Evolutionary conservation across 2,797 vertebrate genomes (phyloP), one percentile per base, ranked within the genome.

Genomic region (Chelon auratus): DNA sequence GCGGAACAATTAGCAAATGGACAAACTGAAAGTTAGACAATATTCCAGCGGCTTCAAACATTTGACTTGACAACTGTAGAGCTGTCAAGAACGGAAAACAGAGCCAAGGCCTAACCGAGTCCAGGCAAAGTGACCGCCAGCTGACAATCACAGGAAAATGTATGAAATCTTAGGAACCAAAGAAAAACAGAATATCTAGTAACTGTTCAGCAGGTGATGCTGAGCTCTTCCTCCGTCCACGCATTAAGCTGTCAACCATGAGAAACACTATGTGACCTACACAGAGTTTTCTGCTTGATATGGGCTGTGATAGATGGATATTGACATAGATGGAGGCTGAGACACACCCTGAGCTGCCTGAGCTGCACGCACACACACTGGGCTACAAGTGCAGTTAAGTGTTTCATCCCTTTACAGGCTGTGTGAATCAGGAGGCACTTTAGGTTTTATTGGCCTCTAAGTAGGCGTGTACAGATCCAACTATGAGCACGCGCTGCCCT

Each of bases 371-470:
- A 36, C 68, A 65, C 62, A 77, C 72, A 55, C 43, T 64, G 39
- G 45, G 39, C 77, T 71, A 62, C 55, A 30, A 63, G 58, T 45
- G 33, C 59, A 76, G 86, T 68, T 26, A 71, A 80, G 78, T 58
- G 75, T 89, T 90, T 86, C 78, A 83, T 90, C 78, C 82, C 86
- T 91, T 93, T 87, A 88, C 77, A 75, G 73, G 70, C 71, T 75
- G 63, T 63, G 61, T 82, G 84, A 90, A 87, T 88, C 68, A 63
- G 76, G 72, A 86, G 88, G 67, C 75, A 80, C 84, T 85, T 81
- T 64, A 56, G 58, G 30, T 91, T 91, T 87, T 87, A 90, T 71
- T 75, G 77, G 77, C 53, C 78, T 87, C 83, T 64, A 56, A 84
- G 82, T 81, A 72, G 81, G 77, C 72, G 51, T 80, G 78, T 64